Percentiles rank a stretch among this genome's conserved stretches.
phyloP scores from a whole-genome alignment of 2,797 vertebrate species.

The Acropternis orthonyx region DNA sequence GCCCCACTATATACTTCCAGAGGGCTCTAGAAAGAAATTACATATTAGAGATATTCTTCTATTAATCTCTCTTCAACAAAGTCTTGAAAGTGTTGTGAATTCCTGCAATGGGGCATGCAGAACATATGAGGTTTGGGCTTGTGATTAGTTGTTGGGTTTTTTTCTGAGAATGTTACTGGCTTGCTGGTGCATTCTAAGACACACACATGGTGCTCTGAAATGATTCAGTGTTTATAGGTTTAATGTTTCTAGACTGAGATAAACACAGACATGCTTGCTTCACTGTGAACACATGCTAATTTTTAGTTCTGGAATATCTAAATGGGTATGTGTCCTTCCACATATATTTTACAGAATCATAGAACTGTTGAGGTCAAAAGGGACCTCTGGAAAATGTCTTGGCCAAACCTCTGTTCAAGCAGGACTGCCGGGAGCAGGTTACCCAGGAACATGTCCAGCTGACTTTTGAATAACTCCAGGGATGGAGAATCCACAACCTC shows the following conservation, averaged over 20 bases:
- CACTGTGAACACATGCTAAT: not conserved
- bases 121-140: not conserved
- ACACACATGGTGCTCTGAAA: not conserved
- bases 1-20: not conserved
- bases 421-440: not conserved
- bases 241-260: not conserved
- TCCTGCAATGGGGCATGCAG: not conserved
- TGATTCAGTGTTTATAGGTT: not conserved
- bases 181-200: not conserved
- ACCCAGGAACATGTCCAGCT: not conserved
- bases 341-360: not conserved
- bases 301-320: not conserved
- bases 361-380: not conserved
- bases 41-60: not conserved
- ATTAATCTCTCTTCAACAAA: not conserved
- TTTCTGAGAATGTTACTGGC: not conserved
- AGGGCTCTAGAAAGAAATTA: not conserved
- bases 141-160: not conserved
- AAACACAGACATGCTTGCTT: not conserved
- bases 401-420: not conserved
- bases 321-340: not conserved
- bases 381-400: not conserved
- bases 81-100: not conserved
- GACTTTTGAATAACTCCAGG: not conserved
- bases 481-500: not conserved